These are phyloP conservation scores for Brachyistius frenatus DNA, from an alignment of 2,113 vertebrate species.

Conservation along the genomic window DNA sequence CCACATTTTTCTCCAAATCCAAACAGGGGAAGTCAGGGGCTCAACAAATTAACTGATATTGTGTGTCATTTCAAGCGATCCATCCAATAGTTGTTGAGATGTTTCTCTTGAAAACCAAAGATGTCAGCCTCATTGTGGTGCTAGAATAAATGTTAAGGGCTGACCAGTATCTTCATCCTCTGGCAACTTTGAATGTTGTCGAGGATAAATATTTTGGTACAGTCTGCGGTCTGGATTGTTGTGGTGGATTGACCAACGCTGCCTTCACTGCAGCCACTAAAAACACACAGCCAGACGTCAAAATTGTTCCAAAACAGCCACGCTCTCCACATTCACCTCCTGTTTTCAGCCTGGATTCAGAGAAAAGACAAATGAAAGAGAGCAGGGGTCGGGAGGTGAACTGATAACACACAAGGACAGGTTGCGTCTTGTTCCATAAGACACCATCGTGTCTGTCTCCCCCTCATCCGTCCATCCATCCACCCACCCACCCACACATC, in stretches of 20 bases:
- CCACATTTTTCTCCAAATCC: too few species aligned
- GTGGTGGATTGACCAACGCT: not conserved
- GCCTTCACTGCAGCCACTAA: not conserved
- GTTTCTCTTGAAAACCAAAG: too few species aligned
- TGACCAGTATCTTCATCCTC: too few species aligned
- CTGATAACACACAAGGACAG: constrained; percentile 74
- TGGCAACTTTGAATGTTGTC: too few species aligned
- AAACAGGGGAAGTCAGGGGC: too few species aligned
- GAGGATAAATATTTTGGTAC: too few species aligned
- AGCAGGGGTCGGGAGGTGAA: constrained; percentile 63
- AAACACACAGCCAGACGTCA: not conserved
- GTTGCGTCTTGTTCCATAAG: constrained; percentile 74
- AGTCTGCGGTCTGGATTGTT: not conserved
- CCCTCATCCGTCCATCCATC: constrained; percentile 65
- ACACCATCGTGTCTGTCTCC: constrained; percentile 54
- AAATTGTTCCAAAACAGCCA: not conserved
- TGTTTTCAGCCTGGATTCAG: constrained; percentile 17
- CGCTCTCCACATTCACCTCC: not conserved
- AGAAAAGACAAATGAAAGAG: constrained; percentile 30
- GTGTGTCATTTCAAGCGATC: too few species aligned
- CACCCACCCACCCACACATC: constrained; percentile 62
- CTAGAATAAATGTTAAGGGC: too few species aligned
- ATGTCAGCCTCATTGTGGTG: too few species aligned
- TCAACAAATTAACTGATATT: too few species aligned
- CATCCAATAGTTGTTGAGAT: too few species aligned